A percentile compares a stretch with the other conserved stretches of the same genome.
Evolutionary conservation across 2,113 vertebrate species (phyloP).

Genomic region (Gadus macrocephalus): DNA sequence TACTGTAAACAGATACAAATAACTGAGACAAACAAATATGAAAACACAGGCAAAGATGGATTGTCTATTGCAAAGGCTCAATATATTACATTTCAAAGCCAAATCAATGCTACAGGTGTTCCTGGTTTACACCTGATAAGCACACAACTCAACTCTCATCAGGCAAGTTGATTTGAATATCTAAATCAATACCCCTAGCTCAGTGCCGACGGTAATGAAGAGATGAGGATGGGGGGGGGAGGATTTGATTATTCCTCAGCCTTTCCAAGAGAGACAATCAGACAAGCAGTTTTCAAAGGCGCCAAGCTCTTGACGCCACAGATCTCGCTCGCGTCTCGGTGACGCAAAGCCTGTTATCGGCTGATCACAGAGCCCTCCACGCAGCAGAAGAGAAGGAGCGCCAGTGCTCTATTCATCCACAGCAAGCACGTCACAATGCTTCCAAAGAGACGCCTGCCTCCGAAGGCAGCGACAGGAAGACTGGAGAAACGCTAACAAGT

Average conservation of each 20-base stretch:
- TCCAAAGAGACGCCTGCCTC: not conserved
- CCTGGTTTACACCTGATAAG: no score
- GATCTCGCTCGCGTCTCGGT: constrained; percentile 8
- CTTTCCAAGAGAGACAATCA: constrained; percentile 34
- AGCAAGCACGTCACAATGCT: not conserved
- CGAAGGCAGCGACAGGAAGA: no score
- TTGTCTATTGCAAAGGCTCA: no score
- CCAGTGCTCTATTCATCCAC: not conserved
- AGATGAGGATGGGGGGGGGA: constrained; percentile 22
- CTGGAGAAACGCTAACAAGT: not conserved
- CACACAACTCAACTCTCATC: no score
- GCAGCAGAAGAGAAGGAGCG: not conserved
- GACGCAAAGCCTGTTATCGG: not conserved
- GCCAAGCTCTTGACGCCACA: constrained; percentile 1
- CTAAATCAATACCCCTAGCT: constrained; percentile 27
- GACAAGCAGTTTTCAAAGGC: constrained; percentile 17
- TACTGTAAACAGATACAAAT: no score
- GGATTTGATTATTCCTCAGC: constrained; percentile 40
- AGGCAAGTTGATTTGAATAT: not conserved
- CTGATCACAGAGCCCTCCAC: not conserved
- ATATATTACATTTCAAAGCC: no score
- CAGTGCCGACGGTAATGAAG: constrained; percentile 31
- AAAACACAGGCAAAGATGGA: no score
- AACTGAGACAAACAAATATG: no score
- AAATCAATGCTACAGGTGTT: no score